Conservation (phyloP, 2,888 invertebrate species). For the Drosophila meridiana region DNA sequence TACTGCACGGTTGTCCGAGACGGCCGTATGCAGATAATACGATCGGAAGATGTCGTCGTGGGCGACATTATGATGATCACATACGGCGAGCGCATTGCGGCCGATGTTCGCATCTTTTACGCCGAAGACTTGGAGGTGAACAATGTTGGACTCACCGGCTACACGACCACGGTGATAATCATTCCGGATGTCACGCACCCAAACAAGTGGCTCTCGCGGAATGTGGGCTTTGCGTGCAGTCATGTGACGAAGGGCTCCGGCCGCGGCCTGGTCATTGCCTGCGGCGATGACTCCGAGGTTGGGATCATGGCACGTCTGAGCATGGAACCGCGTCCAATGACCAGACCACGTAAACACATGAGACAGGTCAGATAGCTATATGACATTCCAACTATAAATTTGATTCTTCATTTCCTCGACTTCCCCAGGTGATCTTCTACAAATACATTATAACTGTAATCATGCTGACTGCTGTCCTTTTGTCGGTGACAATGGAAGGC, state of each 20-base stretch:
- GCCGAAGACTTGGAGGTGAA: constrained; percentile 44
- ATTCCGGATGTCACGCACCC: constrained; percentile 11
- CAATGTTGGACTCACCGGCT: constrained; percentile 59
- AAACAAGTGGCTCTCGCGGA: constrained; percentile 48
- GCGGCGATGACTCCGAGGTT: constrained; percentile 55
- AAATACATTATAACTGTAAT: neutral
- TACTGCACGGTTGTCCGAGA: constrained; percentile 64
- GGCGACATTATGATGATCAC: constrained; percentile 54
- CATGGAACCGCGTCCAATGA: constrained; percentile 28
- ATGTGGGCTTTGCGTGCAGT: constrained; percentile 64
- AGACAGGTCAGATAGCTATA: constrained; percentile 35
- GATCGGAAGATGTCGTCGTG: constrained; percentile 45
- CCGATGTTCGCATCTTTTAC: constrained; percentile 55
- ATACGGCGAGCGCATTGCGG: constrained; percentile 59
- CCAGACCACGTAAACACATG: constrained; percentile 20
- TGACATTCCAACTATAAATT: neutral
- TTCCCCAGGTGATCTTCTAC: constrained; percentile 5
- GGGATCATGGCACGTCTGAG: constrained; percentile 41
- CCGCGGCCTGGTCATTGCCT: constrained; percentile 58
- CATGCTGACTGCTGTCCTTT: accelerated
- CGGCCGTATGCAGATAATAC: constrained; percentile 39
- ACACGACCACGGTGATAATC: constrained; percentile 41
- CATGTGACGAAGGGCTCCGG: constrained; percentile 56
- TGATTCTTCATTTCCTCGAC: too few relatives aligned
- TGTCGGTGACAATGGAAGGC: neutral